phyloP scores from a whole-genome alignment of 2,888 invertebrate species.

The Eupsilia transversa region DNA sequence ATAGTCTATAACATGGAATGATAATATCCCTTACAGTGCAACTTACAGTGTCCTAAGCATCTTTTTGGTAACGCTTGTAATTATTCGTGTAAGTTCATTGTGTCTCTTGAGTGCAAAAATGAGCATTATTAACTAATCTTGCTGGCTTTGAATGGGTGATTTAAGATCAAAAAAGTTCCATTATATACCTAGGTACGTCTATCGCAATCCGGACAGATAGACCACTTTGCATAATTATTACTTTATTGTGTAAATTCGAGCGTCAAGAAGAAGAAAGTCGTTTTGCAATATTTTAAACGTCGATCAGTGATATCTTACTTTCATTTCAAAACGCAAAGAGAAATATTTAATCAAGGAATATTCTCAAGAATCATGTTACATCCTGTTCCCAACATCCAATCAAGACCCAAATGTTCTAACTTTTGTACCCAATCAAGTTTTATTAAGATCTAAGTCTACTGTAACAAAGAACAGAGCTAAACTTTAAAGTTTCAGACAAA shows the following conservation, averaged over 20 bases:
- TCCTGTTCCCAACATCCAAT: conserved; percentile 9
- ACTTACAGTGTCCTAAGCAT: neutral
- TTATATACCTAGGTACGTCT: too few species aligned
- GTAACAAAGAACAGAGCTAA: conserved; percentile 49
- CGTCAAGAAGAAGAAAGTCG: neutral
- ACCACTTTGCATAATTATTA: too few species aligned
- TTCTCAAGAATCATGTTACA: conserved; percentile 4
- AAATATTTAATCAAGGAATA: conserved; percentile 10
- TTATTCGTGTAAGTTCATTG: neutral
- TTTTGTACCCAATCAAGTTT: conserved; percentile 36
- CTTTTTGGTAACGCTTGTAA: neutral
- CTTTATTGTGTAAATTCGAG: neutral
- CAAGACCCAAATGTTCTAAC: conserved; percentile 24
- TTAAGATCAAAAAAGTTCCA: neutral
- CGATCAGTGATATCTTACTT: neutral
- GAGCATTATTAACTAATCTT: neutral
- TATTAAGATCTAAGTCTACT: conserved; percentile 40
- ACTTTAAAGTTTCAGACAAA: conserved; percentile 31
- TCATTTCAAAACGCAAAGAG: conserved; percentile 2
- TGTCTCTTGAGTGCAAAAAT: neutral
- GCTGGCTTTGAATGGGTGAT: neutral
- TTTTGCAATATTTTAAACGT: neutral
- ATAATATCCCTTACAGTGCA: neutral
- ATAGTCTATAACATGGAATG: neutral
- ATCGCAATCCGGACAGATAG: too few species aligned